phyloP scores from a whole-genome alignment of 2,888 invertebrate species.

The Meiosimyza platycephala region DNA sequence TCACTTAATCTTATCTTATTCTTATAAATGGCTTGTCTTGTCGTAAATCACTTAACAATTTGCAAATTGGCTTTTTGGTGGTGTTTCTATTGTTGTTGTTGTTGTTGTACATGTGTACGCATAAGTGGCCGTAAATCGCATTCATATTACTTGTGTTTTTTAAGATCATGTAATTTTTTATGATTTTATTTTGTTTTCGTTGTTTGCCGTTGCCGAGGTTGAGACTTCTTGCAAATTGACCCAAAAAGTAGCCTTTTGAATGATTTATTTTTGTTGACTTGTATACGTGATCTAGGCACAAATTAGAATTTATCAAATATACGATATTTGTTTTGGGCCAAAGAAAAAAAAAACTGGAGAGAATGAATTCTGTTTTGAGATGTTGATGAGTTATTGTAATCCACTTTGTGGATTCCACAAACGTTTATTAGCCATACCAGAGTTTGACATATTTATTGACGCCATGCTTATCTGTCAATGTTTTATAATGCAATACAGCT shows the following conservation, averaged over 20 bases:
- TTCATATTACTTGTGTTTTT: conserved; percentile 53
- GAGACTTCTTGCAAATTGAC: conserved; percentile 1
- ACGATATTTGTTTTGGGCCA: conserved; percentile 19
- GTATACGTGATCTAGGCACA: conserved; percentile 60
- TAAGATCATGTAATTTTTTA: conserved; percentile 44
- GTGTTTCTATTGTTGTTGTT: conserved; percentile 16
- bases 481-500: too few relatives aligned
- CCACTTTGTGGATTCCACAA: too few relatives aligned
- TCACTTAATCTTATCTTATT: conserved; percentile 61
- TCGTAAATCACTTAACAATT: conserved; percentile 68
- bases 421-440: too few relatives aligned
- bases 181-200: conserved; percentile 34
- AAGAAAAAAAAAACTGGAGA: background rate
- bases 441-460: too few relatives aligned
- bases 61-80: conserved; percentile 54
- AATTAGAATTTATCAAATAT: conserved; percentile 60
- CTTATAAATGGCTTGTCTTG: conserved; percentile 64
- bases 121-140: conserved; percentile 63
- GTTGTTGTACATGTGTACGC: conserved; percentile 58
- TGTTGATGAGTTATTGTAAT: too few relatives aligned
- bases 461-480: too few relatives aligned
- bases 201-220: conserved; percentile 3
- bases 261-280: conserved; percentile 62
- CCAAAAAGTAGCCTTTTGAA: conserved; percentile 32
- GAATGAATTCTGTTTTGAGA: too few relatives aligned